Conservation (phyloP, 2,113 vertebrate genomes). For the Ranitomeya variabilis region DNA sequence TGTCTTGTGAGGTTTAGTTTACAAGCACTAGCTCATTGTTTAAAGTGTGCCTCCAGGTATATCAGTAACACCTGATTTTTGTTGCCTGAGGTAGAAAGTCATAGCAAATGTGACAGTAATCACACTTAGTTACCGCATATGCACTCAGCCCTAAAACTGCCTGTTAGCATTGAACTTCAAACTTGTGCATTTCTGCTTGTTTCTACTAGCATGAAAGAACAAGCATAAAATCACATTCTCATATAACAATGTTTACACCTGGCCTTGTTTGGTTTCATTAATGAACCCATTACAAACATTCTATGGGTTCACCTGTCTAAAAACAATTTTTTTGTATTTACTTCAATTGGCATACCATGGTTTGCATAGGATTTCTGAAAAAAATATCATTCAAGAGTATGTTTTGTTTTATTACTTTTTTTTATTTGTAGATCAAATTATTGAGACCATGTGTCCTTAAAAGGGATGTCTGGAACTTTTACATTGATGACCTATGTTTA, state of each 20-base stretch:
- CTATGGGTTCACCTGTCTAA: not conserved
- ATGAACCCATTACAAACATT: not conserved
- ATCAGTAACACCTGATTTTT: constrained; percentile 39
- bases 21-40: constrained; percentile 19
- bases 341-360: not conserved
- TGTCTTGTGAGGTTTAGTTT: constrained; percentile 26
- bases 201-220: not conserved
- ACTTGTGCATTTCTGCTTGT: constrained; percentile 4
- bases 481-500: too few species aligned
- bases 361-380: not conserved
- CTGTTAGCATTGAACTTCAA: constrained; percentile 27
- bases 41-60: constrained; percentile 39
- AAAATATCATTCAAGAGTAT: not conserved
- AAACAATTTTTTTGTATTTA: not conserved
- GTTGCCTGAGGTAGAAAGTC: constrained; percentile 35
- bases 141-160: constrained; percentile 19
- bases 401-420: too few species aligned
- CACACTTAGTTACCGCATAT: constrained; percentile 7
- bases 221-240: not conserved
- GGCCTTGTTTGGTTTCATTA: not conserved
- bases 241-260: not conserved
- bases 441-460: too few species aligned
- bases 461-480: too few species aligned
- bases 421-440: too few species aligned
- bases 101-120: constrained; percentile 36